Base-by-base conservation (phyloP, 1,140 invertebrate genomes). In the Ceratosolen fusciceps region DNA sequence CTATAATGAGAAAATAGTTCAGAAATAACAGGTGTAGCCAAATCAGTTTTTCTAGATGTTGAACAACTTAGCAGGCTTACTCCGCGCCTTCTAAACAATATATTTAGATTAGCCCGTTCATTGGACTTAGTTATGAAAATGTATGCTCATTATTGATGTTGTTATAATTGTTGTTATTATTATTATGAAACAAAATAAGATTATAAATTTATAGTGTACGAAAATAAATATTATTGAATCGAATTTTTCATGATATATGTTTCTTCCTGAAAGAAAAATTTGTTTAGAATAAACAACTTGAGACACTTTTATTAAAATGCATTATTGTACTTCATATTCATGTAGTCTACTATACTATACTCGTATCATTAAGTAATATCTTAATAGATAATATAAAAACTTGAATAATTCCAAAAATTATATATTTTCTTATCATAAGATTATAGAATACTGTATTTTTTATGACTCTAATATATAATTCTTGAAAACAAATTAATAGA, bases 241-340 rank as follows among this genome's bases (percentile, higher is more conserved):
- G 43, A 49, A 65, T 58, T 26, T 12, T 68, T 26, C 12, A 34
- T 16, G 1, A 34, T 34, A 29, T 39, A 65, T 75, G 34, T 65
- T 31, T 47, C 47, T 75, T 34, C 26, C 16, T 49, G 60, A 75
- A 54, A 26, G 2, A 19, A 56, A 52, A 68, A 52, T 68, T n/a
- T 76, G 49, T 76, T 76, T 76, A 67, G 47, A 39, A 39, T 68
- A 24, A 49, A 24, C 7, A 47, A 29, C 62, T 34, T 67, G 47
- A 76, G 76, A 79, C 54, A 65, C 72, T 67, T 62, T 82, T 76
- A 47, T 79, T 71, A 54, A 62, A 65, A 52, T 78, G 72, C 62
- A 71, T 72, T 72, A 31, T 47, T 62, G 21, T 72, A 72, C 43
- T 72, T 78, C 67, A 26, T 78, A 68, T 78, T 62, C 68, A 78